Percentiles rank a stretch among this genome's conserved stretches.
These are phyloP conservation scores for Neocrepidodera transversa DNA, from an alignment of 2,888 invertebrate genomes.

Conservation along the genomic window DNA sequence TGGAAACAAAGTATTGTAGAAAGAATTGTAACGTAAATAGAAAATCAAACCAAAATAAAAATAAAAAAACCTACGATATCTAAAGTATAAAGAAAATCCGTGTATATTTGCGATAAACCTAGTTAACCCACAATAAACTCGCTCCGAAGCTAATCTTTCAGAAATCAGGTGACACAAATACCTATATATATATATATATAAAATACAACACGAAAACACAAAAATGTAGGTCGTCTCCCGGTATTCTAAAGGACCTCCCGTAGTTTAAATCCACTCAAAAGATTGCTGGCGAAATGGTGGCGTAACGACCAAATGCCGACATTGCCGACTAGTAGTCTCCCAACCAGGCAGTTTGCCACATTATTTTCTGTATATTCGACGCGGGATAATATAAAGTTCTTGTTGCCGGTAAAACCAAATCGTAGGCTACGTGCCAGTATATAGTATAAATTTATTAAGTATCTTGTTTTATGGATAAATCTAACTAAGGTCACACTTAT, in stretches of 20 bases:
- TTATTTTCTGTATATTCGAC: conserved; percentile 45
- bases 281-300: not conserved
- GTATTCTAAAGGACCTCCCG: not conserved
- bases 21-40: too few species aligned
- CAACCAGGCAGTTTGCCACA: conserved; percentile 24
- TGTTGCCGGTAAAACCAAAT: conserved; percentile 24
- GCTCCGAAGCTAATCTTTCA: not conserved
- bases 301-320: not conserved
- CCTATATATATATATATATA: conserved; percentile 13
- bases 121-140: too few species aligned
- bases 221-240: conserved; percentile 10
- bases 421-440: not conserved
- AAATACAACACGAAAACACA: not conserved
- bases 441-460: too few species aligned
- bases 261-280: conserved; percentile 4
- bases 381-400: conserved; percentile 51
- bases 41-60: too few species aligned
- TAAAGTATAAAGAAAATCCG: too few species aligned
- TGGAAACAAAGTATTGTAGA: too few species aligned
- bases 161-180: conserved; percentile 15
- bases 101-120: too few species aligned
- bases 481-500: too few species aligned
- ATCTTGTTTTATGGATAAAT: too few species aligned
- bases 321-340: conserved; percentile 1
- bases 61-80: too few species aligned